Conservation (phyloP, 2,797 vertebrate genomes). For the Hozukius guyotensis region DNA sequence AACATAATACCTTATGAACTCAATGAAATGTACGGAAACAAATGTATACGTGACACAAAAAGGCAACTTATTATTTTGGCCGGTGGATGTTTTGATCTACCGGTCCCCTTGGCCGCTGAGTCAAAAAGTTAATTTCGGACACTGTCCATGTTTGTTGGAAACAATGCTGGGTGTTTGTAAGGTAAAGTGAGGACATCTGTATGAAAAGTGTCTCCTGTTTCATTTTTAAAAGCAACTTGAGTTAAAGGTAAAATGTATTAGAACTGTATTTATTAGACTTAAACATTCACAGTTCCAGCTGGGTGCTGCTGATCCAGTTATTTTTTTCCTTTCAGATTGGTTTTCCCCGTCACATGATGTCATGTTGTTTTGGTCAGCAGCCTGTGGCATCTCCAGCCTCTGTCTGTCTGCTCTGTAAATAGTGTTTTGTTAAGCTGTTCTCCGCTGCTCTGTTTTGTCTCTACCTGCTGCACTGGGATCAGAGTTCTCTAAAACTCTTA, state of each 20-base stretch:
- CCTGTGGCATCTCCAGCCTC: neutral
- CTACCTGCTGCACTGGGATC: neutral
- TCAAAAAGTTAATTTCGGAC: too few species aligned
- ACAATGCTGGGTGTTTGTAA: neutral
- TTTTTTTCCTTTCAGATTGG: neutral
- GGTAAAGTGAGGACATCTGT: neutral
- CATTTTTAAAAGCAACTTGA: neutral
- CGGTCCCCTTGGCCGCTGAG: too few species aligned
- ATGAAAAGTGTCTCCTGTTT: neutral
- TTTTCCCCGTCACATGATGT: constrained; percentile 11
- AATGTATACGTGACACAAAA: too few species aligned
- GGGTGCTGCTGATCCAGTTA: constrained; percentile 11
- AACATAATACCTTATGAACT: too few species aligned
- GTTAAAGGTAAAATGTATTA: neutral
- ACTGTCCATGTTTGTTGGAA: neutral
- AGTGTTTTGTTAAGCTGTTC: neutral
- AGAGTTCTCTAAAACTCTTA: constrained; percentile 18
- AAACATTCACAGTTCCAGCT: neutral
- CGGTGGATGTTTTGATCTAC: too few species aligned
- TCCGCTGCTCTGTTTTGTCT: constrained; percentile 1
- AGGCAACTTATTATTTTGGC: too few species aligned
- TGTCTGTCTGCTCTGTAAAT: neutral
- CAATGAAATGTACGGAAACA: too few species aligned
- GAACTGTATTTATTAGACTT: neutral
- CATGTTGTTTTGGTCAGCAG: constrained; percentile 7